phyloP scores from a whole-genome alignment of 2,797 vertebrate species.

The Typhlichthys subterraneus region DNA sequence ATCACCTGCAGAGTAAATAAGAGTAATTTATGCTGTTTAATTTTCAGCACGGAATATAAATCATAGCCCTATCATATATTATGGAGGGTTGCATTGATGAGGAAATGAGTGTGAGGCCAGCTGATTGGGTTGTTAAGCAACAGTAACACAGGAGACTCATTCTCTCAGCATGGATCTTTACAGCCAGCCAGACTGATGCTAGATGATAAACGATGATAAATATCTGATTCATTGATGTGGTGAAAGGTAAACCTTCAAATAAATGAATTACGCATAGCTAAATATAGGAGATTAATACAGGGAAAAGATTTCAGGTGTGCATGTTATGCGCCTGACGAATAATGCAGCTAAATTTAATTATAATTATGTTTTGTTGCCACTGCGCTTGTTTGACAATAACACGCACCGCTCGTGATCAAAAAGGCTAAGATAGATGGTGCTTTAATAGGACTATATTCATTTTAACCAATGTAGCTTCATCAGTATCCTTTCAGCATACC shows the following conservation, averaged over 20 bases:
- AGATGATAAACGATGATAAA: constrained; percentile 70
- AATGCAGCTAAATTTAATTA: constrained; percentile 54
- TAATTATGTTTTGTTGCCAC: constrained; percentile 59
- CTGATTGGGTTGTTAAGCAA: constrained; percentile 72
- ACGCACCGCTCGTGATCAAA: constrained; percentile 30
- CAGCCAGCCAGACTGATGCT: constrained; percentile 58
- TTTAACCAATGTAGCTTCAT: constrained; percentile 51
- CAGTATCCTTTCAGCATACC: constrained; percentile 48
- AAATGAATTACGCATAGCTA: constrained; percentile 62
- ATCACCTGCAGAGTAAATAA: constrained; percentile 85
- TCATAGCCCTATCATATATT: constrained; percentile 75
- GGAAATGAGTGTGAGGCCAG: constrained; percentile 62
- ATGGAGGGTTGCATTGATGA: constrained; percentile 69
- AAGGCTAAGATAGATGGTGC: constrained; percentile 39
- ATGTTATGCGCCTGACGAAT: constrained; percentile 49
- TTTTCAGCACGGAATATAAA: constrained; percentile 79
- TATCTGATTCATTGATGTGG: constrained; percentile 45
- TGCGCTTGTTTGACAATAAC: constrained; percentile 53
- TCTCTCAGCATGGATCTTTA: constrained; percentile 61
- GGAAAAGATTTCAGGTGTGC: constrained; percentile 57
- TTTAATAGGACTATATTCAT: constrained; percentile 50
- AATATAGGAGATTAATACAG: constrained; percentile 60
- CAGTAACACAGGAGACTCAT: constrained; percentile 56
- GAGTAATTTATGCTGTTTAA: constrained; percentile 85
- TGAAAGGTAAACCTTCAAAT: constrained; percentile 66